phyloP scores from a whole-genome alignment of 2,113 vertebrate species.

The Prionailurus bengalensis region DNA sequence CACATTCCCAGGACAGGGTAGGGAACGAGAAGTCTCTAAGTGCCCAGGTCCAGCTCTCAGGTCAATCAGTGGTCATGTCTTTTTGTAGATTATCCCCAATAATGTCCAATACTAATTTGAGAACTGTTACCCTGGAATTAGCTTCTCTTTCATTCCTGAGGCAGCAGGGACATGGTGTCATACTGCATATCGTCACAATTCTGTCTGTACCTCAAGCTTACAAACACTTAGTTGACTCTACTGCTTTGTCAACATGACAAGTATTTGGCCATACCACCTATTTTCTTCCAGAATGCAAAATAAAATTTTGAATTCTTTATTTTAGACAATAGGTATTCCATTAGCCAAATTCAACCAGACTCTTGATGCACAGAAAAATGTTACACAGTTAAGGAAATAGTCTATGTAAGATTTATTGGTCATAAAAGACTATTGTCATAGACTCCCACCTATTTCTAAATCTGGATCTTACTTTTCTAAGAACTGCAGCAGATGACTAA shows the following conservation, averaged over 20 bases:
- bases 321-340: not conserved
- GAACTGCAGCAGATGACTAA: conserved; percentile 32
- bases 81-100: not conserved
- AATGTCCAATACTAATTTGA: not conserved
- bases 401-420: not conserved
- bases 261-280: not conserved
- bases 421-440: conserved; percentile 56
- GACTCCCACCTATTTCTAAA: conserved; percentile 65
- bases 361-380: conserved; percentile 21
- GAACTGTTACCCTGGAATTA: not conserved
- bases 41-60: not conserved
- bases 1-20: not conserved
- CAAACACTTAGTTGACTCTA: not conserved
- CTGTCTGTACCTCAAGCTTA: not conserved
- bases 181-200: not conserved
- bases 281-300: conserved; percentile 53
- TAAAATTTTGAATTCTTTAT: conserved; percentile 34
- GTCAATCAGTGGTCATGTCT: not conserved
- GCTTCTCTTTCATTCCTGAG: not conserved
- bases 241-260: not conserved
- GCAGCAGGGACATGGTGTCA: not conserved
- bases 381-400: not conserved
- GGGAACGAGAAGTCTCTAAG: not conserved
- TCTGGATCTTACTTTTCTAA: conserved; percentile 4
- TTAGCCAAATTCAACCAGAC: conserved; percentile 30